Conservation (phyloP, 2,888 invertebrate species). For the Leptinotarsa juncta region DNA sequence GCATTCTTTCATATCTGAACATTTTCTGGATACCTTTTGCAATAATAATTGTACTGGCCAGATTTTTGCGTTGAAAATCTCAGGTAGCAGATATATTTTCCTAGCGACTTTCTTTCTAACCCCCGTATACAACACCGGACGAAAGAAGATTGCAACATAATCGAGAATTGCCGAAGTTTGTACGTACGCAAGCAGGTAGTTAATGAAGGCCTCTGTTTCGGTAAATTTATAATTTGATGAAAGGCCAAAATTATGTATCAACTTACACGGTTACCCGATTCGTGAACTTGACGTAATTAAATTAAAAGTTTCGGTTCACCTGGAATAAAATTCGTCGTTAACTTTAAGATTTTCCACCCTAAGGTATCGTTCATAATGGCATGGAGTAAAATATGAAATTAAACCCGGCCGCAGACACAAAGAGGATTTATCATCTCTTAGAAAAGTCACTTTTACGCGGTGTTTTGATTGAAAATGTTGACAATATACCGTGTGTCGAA, state of each 20-base stretch:
- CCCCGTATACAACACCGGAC: slow-evolving; percentile 12
- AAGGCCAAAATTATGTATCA: slow-evolving; percentile 43
- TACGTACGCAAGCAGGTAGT: slow-evolving; percentile 27
- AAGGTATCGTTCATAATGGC: not conserved
- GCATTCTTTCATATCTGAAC: too few relatives aligned
- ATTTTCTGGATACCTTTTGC: not conserved
- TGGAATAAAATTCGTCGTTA: slow-evolving; percentile 33
- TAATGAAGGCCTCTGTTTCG: slow-evolving; percentile 35
- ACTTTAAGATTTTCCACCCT: slow-evolving; percentile 26
- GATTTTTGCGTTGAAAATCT: not conserved
- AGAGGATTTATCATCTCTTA: not conserved
- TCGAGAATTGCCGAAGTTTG: slow-evolving; percentile 34
- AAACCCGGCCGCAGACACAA: not conserved
- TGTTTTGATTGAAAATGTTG: not conserved
- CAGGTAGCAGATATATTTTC: not conserved
- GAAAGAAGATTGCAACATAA: slow-evolving; percentile 34
- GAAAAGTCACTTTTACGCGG: not conserved
- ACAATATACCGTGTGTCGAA: too few relatives aligned
- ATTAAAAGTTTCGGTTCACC: slow-evolving; percentile 40
- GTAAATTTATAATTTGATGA: slow-evolving; percentile 42
- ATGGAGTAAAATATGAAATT: not conserved
- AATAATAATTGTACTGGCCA: not conserved
- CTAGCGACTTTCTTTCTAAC: not conserved
- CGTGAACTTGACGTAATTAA: slow-evolving; percentile 40
- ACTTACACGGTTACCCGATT: slow-evolving; percentile 42